Percentiles rank a stretch among this genome's conserved stretches.
Evolutionary conservation across 2,888 invertebrate species (phyloP).

Genomic region (Lithophane ornitopus): DNA sequence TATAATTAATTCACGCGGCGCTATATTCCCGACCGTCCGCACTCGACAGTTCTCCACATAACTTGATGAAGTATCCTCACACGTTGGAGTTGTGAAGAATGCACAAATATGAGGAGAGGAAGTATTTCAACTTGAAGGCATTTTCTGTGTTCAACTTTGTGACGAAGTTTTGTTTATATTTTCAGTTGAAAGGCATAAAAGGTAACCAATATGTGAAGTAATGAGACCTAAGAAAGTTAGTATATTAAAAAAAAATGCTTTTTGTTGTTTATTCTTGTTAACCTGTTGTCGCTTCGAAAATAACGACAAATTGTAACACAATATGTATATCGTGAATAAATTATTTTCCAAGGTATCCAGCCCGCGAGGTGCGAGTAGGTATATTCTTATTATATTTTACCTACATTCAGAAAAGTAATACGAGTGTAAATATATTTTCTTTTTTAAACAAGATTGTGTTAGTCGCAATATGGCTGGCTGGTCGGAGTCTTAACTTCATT

Average conservation of each 20-base stretch:
- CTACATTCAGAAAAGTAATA: neutral
- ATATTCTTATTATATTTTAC: neutral
- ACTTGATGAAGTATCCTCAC: slow-evolving; percentile 70
- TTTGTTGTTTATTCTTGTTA: too few species aligned
- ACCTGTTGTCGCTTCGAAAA: neutral
- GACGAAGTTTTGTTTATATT: slow-evolving; percentile 12
- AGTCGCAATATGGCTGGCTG: neutral
- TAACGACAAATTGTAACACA: neutral
- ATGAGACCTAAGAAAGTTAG: neutral
- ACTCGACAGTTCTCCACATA: slow-evolving; percentile 57
- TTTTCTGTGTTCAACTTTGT: slow-evolving; percentile 25
- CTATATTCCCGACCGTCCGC: slow-evolving; percentile 38
- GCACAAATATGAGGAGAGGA: slow-evolving; percentile 57
- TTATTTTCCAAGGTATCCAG: neutral
- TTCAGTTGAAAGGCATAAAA: neutral
- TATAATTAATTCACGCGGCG: slow-evolving; percentile 56
- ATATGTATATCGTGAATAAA: neutral
- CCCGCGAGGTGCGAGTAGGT: too few species aligned
- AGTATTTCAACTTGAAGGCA: slow-evolving; percentile 46
- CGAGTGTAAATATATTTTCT: neutral
- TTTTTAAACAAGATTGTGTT: slow-evolving; percentile 1
- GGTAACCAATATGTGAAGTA: neutral
- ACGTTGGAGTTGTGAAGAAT: slow-evolving; percentile 59
- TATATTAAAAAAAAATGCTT: neutral
- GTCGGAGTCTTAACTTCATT: neutral